Evolutionary conservation across 2,113 vertebrate genomes (phyloP).

Genomic region (Panthera leo): DNA sequence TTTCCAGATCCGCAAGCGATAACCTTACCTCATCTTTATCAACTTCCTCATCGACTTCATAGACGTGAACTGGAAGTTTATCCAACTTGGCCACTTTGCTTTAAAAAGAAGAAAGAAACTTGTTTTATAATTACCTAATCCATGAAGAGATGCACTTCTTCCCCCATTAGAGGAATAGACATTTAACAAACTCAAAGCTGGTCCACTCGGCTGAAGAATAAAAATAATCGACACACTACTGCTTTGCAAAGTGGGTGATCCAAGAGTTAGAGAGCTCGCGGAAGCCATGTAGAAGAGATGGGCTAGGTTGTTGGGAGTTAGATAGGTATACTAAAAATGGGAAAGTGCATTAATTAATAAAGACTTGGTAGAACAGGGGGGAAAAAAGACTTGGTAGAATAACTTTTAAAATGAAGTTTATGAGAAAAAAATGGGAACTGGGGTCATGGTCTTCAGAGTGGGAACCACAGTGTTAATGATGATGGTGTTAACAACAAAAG

Average conservation of each 20-base stretch:
- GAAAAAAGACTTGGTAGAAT: not conserved
- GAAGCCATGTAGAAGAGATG: not conserved
- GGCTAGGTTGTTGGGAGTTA: not conserved
- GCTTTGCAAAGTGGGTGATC: not conserved
- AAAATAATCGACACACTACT: not conserved
- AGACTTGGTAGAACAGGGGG: not conserved
- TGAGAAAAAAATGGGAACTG: not conserved
- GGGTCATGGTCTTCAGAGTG: not conserved
- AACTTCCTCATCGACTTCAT: slow-evolving; percentile 98
- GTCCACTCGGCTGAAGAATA: not conserved
- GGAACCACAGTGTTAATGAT: not conserved
- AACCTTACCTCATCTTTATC: slow-evolving; percentile 97
- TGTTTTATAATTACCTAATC: slow-evolving; percentile 9
- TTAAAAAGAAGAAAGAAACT: slow-evolving; percentile 72
- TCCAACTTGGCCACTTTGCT: slow-evolving; percentile 95
- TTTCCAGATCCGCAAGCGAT: not conserved
- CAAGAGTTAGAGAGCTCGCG: not conserved
- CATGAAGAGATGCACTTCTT: not conserved
- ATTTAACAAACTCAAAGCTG: not conserved
- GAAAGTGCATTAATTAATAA: not conserved
- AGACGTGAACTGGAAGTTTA: slow-evolving; percentile 96
- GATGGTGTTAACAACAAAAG: not conserved
- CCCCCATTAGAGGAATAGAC: not conserved
- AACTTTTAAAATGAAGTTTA: not conserved
- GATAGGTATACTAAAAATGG: not conserved